Evolutionary conservation across 2,113 vertebrate genomes (phyloP), one percentile per base, ranked within the genome.

Genomic region (Phalacrocorax pelagicus): DNA sequence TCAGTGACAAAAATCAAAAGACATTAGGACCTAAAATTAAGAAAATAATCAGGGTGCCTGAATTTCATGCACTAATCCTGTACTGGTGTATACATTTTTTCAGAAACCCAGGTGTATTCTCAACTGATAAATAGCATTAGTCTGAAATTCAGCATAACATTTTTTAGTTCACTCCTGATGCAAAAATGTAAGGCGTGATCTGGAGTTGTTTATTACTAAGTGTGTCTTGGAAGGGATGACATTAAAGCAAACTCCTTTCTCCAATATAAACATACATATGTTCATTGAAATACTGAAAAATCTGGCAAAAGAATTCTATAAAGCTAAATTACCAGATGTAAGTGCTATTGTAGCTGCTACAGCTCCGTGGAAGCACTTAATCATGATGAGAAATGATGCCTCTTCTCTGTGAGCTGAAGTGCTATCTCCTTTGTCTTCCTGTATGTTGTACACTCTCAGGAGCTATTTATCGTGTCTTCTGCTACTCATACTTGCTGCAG

Each of bases 231-330:
- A 96, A 93, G 61, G 75, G 86, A 84, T 46, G 65, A 69, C 81
- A 97, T 92, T 65, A 96, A 96, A 93, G 84, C 52, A 90, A 91
- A 81, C 81, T 80, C 86, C 86, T 66, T 89, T 82, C 69, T 95
- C 91, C 91, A 85, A 24, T 36, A 95, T 73, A 94, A 91, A 96
- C 88, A 92, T 65, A 54, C 69, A 90, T 57, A 57, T 72, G 85
- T 70, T 96, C 90, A 75, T 22, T 57, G 77, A 95, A 92, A 91
- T 10, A 47, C 47, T 23, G 47, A 66, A 85, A 96, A 92, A 94
- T 34, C 86, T 97, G 95, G 95, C 83, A 93, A 79, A 93, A 72
- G 61, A 88, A 74, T 92, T 77, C 29, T 40, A 26, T 59, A 81
- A 95, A 95, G 86, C 36, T 14, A 74, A 81, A 78, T 80, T 86